Conservation (phyloP, 2,113 vertebrate species). For the Hippopotamus amphibius region DNA sequence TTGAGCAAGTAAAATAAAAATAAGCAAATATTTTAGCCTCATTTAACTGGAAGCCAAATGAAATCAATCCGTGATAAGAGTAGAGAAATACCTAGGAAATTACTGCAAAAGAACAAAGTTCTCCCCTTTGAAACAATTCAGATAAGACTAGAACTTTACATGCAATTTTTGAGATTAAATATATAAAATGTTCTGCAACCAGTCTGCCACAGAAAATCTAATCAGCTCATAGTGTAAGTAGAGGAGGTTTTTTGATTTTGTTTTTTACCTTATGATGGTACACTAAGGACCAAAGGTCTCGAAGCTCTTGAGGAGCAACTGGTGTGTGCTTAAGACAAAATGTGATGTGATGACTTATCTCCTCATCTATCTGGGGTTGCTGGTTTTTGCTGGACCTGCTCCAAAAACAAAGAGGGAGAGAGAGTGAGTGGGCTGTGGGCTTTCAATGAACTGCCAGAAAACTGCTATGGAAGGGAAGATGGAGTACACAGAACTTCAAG, state of each 20-base stretch:
- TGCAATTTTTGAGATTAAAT: not conserved
- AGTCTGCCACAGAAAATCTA: not conserved
- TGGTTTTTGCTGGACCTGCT: slow-evolving; percentile 87
- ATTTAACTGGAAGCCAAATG: slow-evolving; percentile 48
- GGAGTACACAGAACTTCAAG: not conserved
- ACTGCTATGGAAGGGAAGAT: not conserved
- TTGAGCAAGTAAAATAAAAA: slow-evolving; percentile 5
- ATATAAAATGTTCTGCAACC: not conserved
- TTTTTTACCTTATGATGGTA: slow-evolving; percentile 89
- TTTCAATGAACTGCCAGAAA: not conserved
- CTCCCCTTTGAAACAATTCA: not conserved
- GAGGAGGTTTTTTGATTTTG: not conserved
- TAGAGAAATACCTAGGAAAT: not conserved
- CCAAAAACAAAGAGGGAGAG: slow-evolving; percentile 32
- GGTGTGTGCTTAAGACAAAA: slow-evolving; percentile 95
- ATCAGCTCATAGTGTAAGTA: not conserved
- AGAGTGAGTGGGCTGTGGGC: not conserved
- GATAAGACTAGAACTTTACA: not conserved
- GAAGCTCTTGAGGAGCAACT: slow-evolving; percentile 90
- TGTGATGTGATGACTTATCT: slow-evolving; percentile 89
- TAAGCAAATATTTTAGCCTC: not conserved
- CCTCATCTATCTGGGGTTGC: slow-evolving; percentile 78
- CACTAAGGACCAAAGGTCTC: slow-evolving; percentile 91
- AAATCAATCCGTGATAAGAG: not conserved
- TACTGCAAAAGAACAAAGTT: not conserved